These are phyloP conservation scores for Tadarida brasiliensis DNA, from an alignment of 2,797 vertebrate genomes.

Conservation along the genomic window DNA sequence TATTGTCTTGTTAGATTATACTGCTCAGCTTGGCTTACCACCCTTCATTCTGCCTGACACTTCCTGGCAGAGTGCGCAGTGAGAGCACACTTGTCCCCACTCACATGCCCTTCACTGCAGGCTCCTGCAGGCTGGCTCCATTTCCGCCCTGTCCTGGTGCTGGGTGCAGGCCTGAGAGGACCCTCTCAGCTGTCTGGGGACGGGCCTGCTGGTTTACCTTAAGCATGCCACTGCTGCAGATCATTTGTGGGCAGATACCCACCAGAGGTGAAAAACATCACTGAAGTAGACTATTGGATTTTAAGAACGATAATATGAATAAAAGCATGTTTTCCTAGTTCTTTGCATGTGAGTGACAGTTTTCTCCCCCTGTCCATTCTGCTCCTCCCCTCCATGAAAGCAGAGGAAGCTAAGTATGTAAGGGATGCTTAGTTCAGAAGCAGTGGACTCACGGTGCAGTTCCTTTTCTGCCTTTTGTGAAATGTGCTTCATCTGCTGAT, in stretches of 20 bases:
- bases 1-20: neutral
- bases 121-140: neutral
- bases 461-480: neutral
- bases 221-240: neutral
- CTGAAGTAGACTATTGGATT: neutral
- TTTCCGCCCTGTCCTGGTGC: neutral
- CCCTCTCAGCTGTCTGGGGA: neutral
- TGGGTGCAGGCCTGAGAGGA: no score
- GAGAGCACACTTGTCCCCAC: no score
- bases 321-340: neutral
- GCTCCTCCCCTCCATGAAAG: neutral
- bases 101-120: neutral
- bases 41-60: neutral
- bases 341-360: neutral
- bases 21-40: neutral
- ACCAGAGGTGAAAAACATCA: neutral
- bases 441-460: neutral
- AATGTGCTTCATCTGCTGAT: accelerated
- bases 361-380: neutral
- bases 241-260: neutral
- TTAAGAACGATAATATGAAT: neutral
- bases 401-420: neutral
- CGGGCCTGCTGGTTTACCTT: neutral
- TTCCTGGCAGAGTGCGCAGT: neutral
- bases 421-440: neutral